These are phyloP conservation scores for Philaethria dido DNA, from an alignment of 2,888 invertebrate genomes.

Conservation along the genomic window DNA sequence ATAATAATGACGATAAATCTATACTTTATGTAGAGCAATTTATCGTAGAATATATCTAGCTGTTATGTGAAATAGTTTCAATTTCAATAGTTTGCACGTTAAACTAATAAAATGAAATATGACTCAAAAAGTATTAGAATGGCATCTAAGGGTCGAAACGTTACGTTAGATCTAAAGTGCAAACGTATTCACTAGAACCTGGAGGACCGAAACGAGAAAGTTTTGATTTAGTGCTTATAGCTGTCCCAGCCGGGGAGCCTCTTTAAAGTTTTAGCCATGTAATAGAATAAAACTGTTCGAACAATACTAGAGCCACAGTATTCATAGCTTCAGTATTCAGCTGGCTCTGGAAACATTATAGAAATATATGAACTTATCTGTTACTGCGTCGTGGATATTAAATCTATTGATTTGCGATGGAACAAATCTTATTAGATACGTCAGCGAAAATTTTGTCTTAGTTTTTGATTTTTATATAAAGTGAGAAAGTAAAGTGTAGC, in stretches of 20 bases:
- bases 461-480: not conserved
- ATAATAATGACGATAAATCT: too few relatives aligned
- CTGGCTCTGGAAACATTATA: conserved; percentile 56
- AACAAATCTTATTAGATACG: conserved; percentile 61
- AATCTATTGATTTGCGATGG: conserved; percentile 66
- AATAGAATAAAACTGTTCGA: conserved; percentile 81
- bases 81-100: not conserved
- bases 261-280: conserved; percentile 79
- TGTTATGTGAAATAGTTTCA: not conserved
- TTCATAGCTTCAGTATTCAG: conserved; percentile 75
- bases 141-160: conserved; percentile 20
- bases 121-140: conserved; percentile 5
- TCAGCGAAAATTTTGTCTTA: not conserved
- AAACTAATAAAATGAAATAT: not conserved
- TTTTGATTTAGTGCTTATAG: conserved; percentile 83
- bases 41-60: too few relatives aligned
- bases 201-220: conserved; percentile 71
- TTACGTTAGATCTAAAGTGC: conserved; percentile 35
- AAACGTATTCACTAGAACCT: conserved; percentile 71
- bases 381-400: conserved; percentile 58
- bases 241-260: conserved; percentile 72
- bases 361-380: conserved; percentile 67
- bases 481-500: not conserved
- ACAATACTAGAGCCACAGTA: conserved; percentile 67
- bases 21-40: too few relatives aligned